These are phyloP conservation scores for Leptinotarsa undecemlineata DNA, from an alignment of 1,140 invertebrate species.

Conservation along the genomic window DNA sequence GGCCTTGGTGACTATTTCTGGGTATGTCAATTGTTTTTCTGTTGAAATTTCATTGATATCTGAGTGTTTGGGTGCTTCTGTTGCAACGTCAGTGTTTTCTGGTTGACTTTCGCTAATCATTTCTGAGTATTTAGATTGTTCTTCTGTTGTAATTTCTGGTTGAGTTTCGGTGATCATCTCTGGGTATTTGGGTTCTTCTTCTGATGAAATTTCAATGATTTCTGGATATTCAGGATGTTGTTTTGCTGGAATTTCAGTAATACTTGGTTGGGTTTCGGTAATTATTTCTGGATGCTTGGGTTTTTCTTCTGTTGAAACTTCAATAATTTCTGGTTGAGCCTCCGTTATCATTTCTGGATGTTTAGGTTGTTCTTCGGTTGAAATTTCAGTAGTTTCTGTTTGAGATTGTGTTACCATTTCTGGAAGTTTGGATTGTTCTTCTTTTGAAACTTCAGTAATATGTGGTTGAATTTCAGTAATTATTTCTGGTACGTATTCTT, in stretches of 20 bases:
- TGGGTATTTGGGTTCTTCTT: conserved; percentile 8
- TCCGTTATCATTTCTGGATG: conserved; percentile 14
- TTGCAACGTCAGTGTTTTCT: neutral
- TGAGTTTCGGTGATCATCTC: neutral
- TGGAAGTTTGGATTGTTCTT: conserved; percentile 1
- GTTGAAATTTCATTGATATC: neutral
- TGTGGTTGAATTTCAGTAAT: neutral
- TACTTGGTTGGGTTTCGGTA: neutral
- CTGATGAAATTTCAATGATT: neutral
- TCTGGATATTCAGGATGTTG: conserved; percentile 9
- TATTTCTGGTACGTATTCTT: conserved; percentile 1
- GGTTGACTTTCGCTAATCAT: neutral
- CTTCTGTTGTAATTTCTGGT: neutral
- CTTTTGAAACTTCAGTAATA: conserved; percentile 13
- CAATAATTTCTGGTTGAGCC: conserved; percentile 28
- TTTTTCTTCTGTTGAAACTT: conserved; percentile 8
- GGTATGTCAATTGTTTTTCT: neutral
- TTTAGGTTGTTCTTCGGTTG: conserved; percentile 18
- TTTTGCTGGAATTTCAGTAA: neutral
- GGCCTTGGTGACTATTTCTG: neutral
- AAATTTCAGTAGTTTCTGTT: conserved; percentile 15
- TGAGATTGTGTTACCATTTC: neutral
- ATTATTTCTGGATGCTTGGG: too few relatives aligned
- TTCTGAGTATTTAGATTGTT: neutral
- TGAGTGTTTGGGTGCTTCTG: neutral